Evolutionary conservation across 2,113 vertebrate genomes (phyloP), one percentile per base, ranked within the genome.

Genomic region (Scomber japonicus): DNA sequence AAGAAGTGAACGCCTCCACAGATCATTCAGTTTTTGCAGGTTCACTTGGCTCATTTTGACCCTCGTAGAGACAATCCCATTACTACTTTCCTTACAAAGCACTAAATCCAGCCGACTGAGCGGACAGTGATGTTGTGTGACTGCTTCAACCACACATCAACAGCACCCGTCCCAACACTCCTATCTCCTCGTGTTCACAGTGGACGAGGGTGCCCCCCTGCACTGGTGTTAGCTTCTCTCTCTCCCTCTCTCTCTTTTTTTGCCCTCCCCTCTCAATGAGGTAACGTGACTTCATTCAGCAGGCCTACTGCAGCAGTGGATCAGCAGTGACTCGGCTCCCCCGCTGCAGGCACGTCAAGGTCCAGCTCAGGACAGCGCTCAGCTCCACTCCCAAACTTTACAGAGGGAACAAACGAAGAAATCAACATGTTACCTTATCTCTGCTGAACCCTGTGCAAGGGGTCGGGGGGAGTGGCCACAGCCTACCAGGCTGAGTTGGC

Each of bases 351-450:
- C 48, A 69, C 61, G 81, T 91, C 91, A 90, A 91, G 75, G 81
- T 90, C 90, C 92, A 89, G 74, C 53, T 27, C 30, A 15, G 57
- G 56, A 83, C 80, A 74, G 53, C 11, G 63, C 75, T 68, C 71
- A 64, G 17, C 45, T 90, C 72, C 84, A 83, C 66, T 86, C 79
- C 84, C 80, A 88, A 88, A 63, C 87, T 88, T 54, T 79, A 92
- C 83, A 81, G 72, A 87, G 66, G 60, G 57, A 77, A 77, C 24
- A 27, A 27, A 27, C 24, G 87, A 75, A 61, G 88, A 80, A 48
- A 91, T 71, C 70, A 93, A 88, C 55, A 82, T 62, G 88, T 92
- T 91, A 94, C 91, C 91, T 90, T 62, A 76, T 86, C 88, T 82
- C 67, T 67, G 81, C 76, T 40, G 76, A 86, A 88, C 85, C n/a